Percentiles rank a stretch among this genome's conserved stretches.
Evolutionary conservation across 1,140 invertebrate species (phyloP).

Genomic region (Argopecten irradians): DNA sequence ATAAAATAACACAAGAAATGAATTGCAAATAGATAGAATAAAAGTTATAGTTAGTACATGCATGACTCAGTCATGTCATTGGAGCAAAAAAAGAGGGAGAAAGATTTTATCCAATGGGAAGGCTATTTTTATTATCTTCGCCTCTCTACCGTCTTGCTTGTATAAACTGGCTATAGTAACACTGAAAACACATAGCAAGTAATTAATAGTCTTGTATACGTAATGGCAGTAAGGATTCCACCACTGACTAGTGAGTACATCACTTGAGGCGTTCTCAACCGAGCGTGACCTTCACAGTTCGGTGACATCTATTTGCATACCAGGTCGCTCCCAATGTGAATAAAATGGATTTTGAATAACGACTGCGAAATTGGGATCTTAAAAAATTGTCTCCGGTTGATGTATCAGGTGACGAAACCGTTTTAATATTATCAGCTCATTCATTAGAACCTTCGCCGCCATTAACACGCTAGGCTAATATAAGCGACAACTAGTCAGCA

Average conservation of each 20-base stretch:
- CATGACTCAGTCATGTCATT: constrained; percentile 1
- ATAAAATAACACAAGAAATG: background rate
- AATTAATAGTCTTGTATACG: background rate
- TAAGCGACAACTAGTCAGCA: background rate
- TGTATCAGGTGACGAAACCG: background rate
- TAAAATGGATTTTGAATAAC: background rate
- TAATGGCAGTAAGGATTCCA: background rate
- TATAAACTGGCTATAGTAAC: background rate
- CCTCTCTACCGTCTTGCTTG: background rate
- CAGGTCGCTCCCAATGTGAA: constrained; percentile 7
- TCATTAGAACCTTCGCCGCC: background rate
- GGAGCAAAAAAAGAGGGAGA: background rate
- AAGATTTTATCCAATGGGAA: background rate
- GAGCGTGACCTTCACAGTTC: background rate
- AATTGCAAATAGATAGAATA: background rate
- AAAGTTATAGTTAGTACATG: background rate
- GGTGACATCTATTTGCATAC: constrained; percentile 10
- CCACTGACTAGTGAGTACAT: background rate
- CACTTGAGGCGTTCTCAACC: constrained; percentile 7
- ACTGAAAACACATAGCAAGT: background rate
- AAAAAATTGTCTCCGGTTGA: background rate
- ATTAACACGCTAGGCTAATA: background rate
- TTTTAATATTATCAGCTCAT: background rate
- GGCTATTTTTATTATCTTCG: background rate
- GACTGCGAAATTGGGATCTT: background rate